A percentile compares a stretch with the other conserved stretches of the same genome.
phyloP scores from a whole-genome alignment of 2,888 invertebrate species.

The Cryptus viduatorius region DNA sequence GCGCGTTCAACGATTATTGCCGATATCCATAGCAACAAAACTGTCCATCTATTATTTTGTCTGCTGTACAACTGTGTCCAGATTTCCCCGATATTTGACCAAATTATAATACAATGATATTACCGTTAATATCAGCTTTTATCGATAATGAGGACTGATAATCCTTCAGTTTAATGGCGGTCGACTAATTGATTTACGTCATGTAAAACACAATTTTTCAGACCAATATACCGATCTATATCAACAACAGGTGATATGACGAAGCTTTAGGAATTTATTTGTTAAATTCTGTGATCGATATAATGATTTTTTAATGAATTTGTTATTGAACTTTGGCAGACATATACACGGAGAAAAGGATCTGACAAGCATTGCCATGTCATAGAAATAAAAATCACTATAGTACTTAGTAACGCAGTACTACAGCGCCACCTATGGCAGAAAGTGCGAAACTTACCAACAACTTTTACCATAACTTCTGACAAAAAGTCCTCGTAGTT shows the following conservation, averaged over 20 bases:
- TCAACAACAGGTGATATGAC: too few relatives aligned
- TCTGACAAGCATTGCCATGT: too few relatives aligned
- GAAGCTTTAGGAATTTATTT: too few relatives aligned
- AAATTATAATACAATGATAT: slow-evolving; percentile 3
- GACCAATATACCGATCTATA: background rate
- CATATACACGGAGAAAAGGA: background rate
- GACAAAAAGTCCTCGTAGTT: too few relatives aligned
- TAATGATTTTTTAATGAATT: too few relatives aligned
- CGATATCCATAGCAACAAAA: slow-evolving; percentile 1
- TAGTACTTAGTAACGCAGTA: too few relatives aligned
- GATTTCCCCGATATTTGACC: background rate
- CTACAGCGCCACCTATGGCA: too few relatives aligned
- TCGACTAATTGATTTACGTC: background rate
- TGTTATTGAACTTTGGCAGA: background rate
- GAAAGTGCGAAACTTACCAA: too few relatives aligned
- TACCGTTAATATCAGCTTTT: background rate
- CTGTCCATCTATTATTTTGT: background rate
- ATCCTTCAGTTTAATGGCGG: background rate
- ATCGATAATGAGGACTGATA: background rate
- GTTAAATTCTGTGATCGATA: too few relatives aligned
- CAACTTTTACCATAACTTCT: too few relatives aligned
- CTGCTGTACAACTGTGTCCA: background rate
- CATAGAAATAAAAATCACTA: too few relatives aligned
- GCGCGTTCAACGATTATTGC: background rate
- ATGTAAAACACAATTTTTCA: background rate